Conservation (phyloP, 2,888 invertebrate genomes). For the Margaritifera margaritifera region DNA sequence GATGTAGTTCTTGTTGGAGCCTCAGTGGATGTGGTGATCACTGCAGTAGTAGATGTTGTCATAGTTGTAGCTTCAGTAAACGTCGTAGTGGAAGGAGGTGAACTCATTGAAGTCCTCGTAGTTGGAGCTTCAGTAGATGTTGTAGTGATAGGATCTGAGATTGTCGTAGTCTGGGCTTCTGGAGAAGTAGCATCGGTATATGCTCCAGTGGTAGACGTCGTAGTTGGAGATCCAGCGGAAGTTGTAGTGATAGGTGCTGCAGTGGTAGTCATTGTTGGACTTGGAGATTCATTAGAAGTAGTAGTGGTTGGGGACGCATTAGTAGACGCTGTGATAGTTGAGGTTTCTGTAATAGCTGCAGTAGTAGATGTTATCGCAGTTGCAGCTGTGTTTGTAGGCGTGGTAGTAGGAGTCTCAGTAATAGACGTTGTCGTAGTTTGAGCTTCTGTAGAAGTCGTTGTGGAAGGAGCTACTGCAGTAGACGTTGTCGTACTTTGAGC, state of each 20-base stretch:
- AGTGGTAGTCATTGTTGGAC: background rate
- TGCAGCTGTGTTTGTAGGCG: background rate
- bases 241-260: conserved; percentile 1
- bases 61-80: background rate
- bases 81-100: background rate
- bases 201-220: background rate
- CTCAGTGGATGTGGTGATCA: background rate
- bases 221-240: background rate
- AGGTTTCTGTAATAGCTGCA: background rate
- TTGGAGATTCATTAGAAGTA: background rate
- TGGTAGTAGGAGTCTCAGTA: background rate
- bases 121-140: no score
- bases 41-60: background rate
- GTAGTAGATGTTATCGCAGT: background rate
- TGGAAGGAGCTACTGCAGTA: conserved; percentile 2
- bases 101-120: background rate
- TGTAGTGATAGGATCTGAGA: background rate
- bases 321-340: background rate
- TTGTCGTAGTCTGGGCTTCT: background rate
- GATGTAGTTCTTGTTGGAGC: background rate
- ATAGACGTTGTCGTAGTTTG: conserved; percentile 3
- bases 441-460: conserved; percentile 6
- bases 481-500: conserved; percentile 6
- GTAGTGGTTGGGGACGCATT: background rate
- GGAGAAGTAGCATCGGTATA: background rate